Evolutionary conservation across 2,888 invertebrate genomes (phyloP).

Genomic region (Linhomoeus sp.): DNA sequence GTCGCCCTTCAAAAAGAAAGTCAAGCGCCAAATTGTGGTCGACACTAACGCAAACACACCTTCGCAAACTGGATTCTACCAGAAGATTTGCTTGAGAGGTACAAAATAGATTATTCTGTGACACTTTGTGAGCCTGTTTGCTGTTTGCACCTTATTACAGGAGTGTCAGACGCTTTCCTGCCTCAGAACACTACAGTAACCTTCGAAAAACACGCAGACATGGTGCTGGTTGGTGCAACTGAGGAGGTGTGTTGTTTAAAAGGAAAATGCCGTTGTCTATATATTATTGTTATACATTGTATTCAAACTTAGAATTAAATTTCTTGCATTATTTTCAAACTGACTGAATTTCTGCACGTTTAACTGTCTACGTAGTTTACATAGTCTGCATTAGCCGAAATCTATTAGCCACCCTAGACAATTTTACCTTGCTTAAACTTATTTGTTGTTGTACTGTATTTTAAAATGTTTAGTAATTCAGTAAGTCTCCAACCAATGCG

Average conservation of each 20-base stretch:
- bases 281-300: neutral
- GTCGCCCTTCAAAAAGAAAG: no score
- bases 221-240: slow-evolving; percentile 1
- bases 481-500: no score
- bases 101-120: neutral
- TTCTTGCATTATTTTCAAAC: no score
- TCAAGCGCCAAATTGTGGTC: no score
- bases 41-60: no score
- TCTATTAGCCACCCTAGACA: no score
- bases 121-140: neutral
- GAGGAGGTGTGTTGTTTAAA: neutral
- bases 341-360: neutral
- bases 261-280: neutral
- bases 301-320: no score
- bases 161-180: neutral
- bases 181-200: neutral
- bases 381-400: no score
- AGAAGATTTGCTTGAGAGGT: slow-evolving; percentile 2
- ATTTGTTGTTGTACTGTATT: no score
- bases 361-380: no score
- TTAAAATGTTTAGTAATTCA: no score
- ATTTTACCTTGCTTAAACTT: no score
- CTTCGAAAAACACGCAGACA: neutral
- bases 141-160: neutral
- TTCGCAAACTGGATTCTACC: slow-evolving; percentile 4